These are phyloP conservation scores for Hirudo medicinalis DNA, from an alignment of 1,140 invertebrate species.

Conservation along the genomic window DNA sequence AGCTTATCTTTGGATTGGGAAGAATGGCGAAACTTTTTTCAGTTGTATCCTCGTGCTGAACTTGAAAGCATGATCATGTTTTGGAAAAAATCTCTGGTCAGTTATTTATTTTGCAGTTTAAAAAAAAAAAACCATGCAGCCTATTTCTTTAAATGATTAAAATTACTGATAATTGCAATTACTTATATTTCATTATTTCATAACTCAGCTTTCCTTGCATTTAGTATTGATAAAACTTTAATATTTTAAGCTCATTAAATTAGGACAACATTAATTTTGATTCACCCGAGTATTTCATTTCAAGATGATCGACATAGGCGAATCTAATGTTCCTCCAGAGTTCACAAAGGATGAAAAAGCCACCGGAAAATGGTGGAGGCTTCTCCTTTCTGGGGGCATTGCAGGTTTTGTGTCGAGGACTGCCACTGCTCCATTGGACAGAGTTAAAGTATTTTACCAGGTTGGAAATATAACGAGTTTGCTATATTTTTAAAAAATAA, in stretches of 20 bases:
- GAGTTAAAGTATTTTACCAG: slow-evolving; percentile 95
- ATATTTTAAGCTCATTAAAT: background rate
- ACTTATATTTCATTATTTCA: background rate
- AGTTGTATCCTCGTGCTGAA: slow-evolving; percentile 74
- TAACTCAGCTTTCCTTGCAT: background rate
- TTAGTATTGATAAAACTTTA: too few relatives aligned
- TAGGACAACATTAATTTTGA: slow-evolving; percentile 29
- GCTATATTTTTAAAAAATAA: background rate
- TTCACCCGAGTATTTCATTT: slow-evolving; percentile 27
- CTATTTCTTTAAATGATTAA: background rate
- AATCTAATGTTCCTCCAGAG: slow-evolving; percentile 92
- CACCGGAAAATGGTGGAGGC: slow-evolving; percentile 93
- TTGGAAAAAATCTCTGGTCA: slow-evolving; percentile 87
- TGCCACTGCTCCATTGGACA: slow-evolving; percentile 87
- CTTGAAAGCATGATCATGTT: slow-evolving; percentile 81
- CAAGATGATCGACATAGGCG: slow-evolving; percentile 93
- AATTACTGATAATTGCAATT: background rate
- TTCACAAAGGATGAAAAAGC: slow-evolving; percentile 86
- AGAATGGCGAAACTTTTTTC: slow-evolving; percentile 88
- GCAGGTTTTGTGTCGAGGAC: slow-evolving; percentile 91
- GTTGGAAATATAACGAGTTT: slow-evolving; percentile 42
- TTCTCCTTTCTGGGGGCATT: slow-evolving; percentile 84
- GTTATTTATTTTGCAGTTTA: background rate
- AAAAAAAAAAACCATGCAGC: background rate
- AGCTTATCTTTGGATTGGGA: slow-evolving; percentile 86